Base-by-base conservation (phyloP, 2,797 vertebrate species). In the Argentina silus region DNA sequence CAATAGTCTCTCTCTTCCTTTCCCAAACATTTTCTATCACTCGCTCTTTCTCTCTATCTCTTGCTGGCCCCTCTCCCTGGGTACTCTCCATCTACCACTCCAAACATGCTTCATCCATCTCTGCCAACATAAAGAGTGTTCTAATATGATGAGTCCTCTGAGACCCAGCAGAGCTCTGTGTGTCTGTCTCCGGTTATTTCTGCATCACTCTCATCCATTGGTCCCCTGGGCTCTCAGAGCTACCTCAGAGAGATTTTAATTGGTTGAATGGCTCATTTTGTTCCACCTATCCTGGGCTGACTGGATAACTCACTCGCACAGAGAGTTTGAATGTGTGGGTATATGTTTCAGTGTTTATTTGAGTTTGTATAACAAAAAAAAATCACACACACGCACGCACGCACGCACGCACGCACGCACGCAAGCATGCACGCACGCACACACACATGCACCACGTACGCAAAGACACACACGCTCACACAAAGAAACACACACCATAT, bases 201-300 rank as follows among this genome's bases (percentile, higher is more conserved):
- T 71, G 76, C 72, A 80, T 86, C 73, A 76, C 67, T 86, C 84
- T 78, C 65, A 51, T 51, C 79, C 86, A 81, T 86, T 87, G 82
- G 82, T 85, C 83, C 78, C 78, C 69, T 59, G 83, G 79, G 84
- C 74, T 80, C 74, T 86, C 80, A 77, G 62, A 62, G 70, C 55
- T 66, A 61, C 75, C 71, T 64, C 75, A 80, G 77, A 78, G 66
- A 81, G 64, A 70, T 69, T 78, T 66, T 82, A 81, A 89, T 70
- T 84, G 79, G 69, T 59, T 17, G 44, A 69, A 62, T 60, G 73
- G 72, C 70, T 73, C 42, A 63, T 63, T 60, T 74, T 83, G 80
- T 44, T 17, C 76, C 50, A 42, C n/a, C 67, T 17, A 43, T 11
- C 15, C 7, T 19, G 36, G 5, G 19, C 23, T 69, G 76, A 67